Evolutionary conservation across 2,797 vertebrate genomes (phyloP), one percentile per base, ranked within the genome.

Genomic region (Coregonus sp.): DNA sequence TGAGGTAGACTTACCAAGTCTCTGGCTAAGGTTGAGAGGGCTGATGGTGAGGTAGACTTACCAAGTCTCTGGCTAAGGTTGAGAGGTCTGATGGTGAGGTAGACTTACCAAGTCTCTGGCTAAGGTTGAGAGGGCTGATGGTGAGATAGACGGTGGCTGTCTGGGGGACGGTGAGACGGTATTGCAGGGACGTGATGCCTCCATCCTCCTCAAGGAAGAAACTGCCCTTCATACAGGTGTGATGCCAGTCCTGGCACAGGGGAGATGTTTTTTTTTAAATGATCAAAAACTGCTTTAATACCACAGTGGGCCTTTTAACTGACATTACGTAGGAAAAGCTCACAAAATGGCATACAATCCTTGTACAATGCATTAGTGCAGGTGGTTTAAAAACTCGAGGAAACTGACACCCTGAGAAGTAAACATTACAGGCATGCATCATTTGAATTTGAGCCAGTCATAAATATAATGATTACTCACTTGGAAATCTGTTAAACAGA

Each of bases 191-290:
- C 81, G 94, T 72, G 54, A 97, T 94, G 61, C 92, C 94, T 33
- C 96, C 94, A 66, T 94, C 92, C 0, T 97, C 95, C 82, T 98
- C 96, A 75, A 98, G 79, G 87, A 95, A 96, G 89, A 99, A 98
- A 83, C 97, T 97, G 73, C 97, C 97, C 83, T 90, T 98, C 80
- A 94, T 89, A 0, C 78, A 89, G 47, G 82, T 86, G 70, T 91
- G 86, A 0, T 93, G 93, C 97, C 96, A 98, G 2, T 95, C 95
- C 97, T 98, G n/a, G 5, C 18, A 20, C 5, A 56, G 14, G 7
- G 5, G 18, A 61, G 5, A 18, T 0, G 5, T 5, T n/a, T 5
- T 25, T 0, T 33, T 33, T 47, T 47, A 12, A 2, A 12, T 3
- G 11, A 47, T 47, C 40, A 47, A 12, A 47, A 12, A 47, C 9